Conservation (phyloP, 2,797 vertebrate species). For the Channallabes apus region DNA sequence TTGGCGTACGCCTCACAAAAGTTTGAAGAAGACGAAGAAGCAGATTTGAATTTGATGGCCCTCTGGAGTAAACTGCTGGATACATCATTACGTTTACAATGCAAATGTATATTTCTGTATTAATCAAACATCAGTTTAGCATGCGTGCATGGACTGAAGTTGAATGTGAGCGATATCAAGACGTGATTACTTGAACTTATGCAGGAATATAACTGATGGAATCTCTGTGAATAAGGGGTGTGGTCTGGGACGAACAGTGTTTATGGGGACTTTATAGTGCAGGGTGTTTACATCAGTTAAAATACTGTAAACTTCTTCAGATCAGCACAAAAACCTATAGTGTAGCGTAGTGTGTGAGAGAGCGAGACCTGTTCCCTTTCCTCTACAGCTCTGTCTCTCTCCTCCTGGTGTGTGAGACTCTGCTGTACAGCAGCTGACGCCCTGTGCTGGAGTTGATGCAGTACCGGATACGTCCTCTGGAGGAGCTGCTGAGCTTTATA, state of each 20-base stretch:
- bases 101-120: too few relatives aligned
- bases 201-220: too few relatives aligned
- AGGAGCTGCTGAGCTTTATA: conserved; percentile 62
- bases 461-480: conserved; percentile 64
- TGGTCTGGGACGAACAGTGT: not conserved
- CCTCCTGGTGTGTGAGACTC: conserved; percentile 56
- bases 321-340: not conserved
- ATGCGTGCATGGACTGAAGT: too few relatives aligned
- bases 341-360: not conserved
- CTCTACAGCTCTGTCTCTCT: conserved; percentile 63
- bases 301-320: not conserved
- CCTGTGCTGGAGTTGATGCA: conserved; percentile 72
- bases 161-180: too few relatives aligned
- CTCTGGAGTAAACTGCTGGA: too few relatives aligned
- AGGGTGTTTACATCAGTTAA: not conserved
- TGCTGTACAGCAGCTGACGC: conserved; percentile 67
- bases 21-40: too few relatives aligned
- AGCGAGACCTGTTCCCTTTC: conserved; percentile 68
- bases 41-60: too few relatives aligned
- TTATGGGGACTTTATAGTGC: not conserved
- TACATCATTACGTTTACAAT: too few relatives aligned
- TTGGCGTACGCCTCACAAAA: too few relatives aligned
- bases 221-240: not conserved
- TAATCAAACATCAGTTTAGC: too few relatives aligned
- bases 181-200: too few relatives aligned